Evolutionary conservation across 2,888 invertebrate species (phyloP).

Genomic region (Autographa pulchrina): DNA sequence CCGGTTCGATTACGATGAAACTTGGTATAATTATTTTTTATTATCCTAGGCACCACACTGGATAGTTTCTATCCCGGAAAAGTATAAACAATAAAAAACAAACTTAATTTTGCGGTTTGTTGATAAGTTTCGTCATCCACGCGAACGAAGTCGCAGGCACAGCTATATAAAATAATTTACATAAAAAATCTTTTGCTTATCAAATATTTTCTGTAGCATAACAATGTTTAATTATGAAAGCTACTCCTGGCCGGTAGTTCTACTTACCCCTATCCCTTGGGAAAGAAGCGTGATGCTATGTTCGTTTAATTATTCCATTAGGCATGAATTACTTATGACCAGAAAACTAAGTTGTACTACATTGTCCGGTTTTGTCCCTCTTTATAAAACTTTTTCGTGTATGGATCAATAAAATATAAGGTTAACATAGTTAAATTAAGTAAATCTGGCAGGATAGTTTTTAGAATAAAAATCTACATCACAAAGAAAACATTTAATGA

Average conservation of each 20-base stretch:
- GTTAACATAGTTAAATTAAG: not conserved
- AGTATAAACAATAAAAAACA: too few relatives aligned
- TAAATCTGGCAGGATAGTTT: not conserved
- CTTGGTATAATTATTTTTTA: too few relatives aligned
- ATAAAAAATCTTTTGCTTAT: too few relatives aligned
- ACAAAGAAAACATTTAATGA: too few relatives aligned
- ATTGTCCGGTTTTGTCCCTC: not conserved
- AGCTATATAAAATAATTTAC: too few relatives aligned
- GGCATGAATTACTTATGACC: not conserved
- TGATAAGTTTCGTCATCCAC: too few relatives aligned
- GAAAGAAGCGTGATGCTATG: not conserved
- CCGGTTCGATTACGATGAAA: too few relatives aligned
- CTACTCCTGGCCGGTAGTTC: not conserved
- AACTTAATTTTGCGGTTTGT: too few relatives aligned
- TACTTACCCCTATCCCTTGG: conserved; percentile 5
- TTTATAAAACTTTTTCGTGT: not conserved
- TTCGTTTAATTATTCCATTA: conserved; percentile 5
- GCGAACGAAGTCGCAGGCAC: too few relatives aligned
- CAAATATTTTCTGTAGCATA: not conserved
- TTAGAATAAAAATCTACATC: not conserved
- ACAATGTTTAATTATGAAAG: not conserved
- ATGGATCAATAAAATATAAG: not conserved
- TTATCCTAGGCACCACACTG: too few relatives aligned
- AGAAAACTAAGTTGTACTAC: not conserved
- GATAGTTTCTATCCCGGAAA: too few relatives aligned